A percentile compares a stretch with the other conserved stretches of the same genome.
Conservation (phyloP, 2,888 invertebrate genomes). For the Rugalucina vietnamica region DNA sequence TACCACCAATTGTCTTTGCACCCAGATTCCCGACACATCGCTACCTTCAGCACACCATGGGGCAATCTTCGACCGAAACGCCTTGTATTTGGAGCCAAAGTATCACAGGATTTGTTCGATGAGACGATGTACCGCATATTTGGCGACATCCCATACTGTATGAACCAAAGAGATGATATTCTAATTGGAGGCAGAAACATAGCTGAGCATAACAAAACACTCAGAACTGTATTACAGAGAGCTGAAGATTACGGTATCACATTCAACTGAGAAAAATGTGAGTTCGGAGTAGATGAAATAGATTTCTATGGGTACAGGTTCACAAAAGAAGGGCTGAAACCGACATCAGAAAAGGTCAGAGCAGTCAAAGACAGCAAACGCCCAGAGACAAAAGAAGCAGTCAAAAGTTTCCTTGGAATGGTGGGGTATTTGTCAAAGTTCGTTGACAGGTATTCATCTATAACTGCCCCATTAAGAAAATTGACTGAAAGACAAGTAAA, state of each 20-base stretch:
- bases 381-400: background rate
- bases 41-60: constrained; percentile 28
- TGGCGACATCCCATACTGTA: background rate
- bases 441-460: background rate
- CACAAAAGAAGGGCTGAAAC: constrained; percentile 26
- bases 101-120: constrained; percentile 36
- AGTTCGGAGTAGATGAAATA: constrained; percentile 6
- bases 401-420: constrained; percentile 27
- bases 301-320: constrained; percentile 18
- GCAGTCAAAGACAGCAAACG: constrained; percentile 26
- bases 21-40: background rate
- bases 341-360: constrained; percentile 9
- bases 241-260: background rate
- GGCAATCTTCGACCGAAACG: background rate
- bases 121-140: constrained; percentile 12
- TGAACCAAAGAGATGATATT: background rate
- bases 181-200: background rate
- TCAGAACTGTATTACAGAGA: background rate
- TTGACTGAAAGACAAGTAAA: background rate
- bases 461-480: background rate
- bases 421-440: background rate
- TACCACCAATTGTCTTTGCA: constrained; percentile 13
- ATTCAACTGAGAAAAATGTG: background rate
- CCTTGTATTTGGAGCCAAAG: background rate
- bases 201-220: background rate